These are phyloP conservation scores for Anthoptus insignis DNA, from an alignment of 2,888 invertebrate species.

Conservation along the genomic window DNA sequence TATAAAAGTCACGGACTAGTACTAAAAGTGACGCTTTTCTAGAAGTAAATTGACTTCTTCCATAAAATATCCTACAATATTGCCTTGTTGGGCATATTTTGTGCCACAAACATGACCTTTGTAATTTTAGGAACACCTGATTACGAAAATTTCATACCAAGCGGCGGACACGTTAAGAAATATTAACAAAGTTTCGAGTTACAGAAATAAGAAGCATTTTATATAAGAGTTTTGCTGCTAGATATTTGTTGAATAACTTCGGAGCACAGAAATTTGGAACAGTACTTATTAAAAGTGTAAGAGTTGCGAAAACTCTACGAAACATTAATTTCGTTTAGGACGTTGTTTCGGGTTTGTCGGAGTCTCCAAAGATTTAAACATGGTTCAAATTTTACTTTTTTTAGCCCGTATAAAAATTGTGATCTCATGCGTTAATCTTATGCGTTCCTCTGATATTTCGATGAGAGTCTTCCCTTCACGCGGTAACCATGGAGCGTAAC, in stretches of 20 bases:
- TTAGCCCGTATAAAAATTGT: too few relatives aligned
- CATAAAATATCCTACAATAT: not conserved
- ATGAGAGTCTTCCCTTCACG: too few relatives aligned
- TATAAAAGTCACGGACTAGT: too few relatives aligned
- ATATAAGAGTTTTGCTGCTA: not conserved
- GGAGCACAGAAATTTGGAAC: slow-evolving; percentile 4
- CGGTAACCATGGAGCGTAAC: too few relatives aligned
- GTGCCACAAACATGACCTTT: not conserved
- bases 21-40: too few relatives aligned
- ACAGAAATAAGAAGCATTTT: not conserved
- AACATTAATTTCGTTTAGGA: not conserved
- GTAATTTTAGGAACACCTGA: not conserved
- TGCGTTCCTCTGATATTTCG: too few relatives aligned
- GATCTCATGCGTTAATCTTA: too few relatives aligned
- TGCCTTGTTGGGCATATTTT: not conserved
- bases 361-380: not conserved
- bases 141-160: not conserved
- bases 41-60: too few relatives aligned
- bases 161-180: not conserved
- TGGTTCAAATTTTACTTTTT: not conserved
- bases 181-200: slow-evolving; percentile 1
- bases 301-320: not conserved
- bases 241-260: not conserved
- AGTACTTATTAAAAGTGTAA: slow-evolving; percentile 6
- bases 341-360: not conserved